These are phyloP conservation scores for Parochlus steinenii DNA, from an alignment of 2,888 invertebrate species.

Conservation along the genomic window DNA sequence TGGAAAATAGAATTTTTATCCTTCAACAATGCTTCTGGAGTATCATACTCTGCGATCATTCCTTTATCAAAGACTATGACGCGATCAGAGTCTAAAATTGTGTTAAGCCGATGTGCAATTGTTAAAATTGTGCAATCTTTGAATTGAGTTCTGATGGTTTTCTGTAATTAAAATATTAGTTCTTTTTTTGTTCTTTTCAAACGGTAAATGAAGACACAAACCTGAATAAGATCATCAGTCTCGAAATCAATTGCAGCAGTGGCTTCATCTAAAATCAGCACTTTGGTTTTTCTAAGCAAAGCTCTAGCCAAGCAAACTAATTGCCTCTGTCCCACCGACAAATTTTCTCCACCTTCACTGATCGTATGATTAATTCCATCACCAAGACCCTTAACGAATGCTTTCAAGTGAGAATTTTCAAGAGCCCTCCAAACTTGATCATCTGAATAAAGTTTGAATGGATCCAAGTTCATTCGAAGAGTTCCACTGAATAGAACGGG, in stretches of 20 bases:
- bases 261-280: conserved; percentile 33
- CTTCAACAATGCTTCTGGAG: conserved; percentile 50
- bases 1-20: conserved; percentile 56
- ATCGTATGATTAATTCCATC: conserved; percentile 70
- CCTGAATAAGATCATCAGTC: conserved; percentile 34
- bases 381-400: conserved; percentile 59
- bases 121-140: conserved; percentile 75
- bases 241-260: conserved; percentile 37
- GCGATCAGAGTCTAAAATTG: conserved; percentile 78
- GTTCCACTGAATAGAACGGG: conserved; percentile 89
- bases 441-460: conserved; percentile 62
- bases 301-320: conserved; percentile 54
- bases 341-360: conserved; percentile 83
- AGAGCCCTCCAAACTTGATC: conserved; percentile 76
- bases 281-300: conserved; percentile 32
- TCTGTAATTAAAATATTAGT: conserved; percentile 31
- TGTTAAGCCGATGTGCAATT: conserved; percentile 88
- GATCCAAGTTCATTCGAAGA: conserved; percentile 82
- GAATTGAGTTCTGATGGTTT: conserved; percentile 78
- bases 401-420: conserved; percentile 76
- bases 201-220: conserved; percentile 13
- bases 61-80: conserved; percentile 64
- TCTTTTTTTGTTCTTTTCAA: neutral
- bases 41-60: conserved; percentile 60
- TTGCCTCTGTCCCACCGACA: conserved; percentile 77